These are phyloP conservation scores for Vanacampus margaritifer DNA, from an alignment of 2,113 vertebrate species.

Conservation along the genomic window DNA sequence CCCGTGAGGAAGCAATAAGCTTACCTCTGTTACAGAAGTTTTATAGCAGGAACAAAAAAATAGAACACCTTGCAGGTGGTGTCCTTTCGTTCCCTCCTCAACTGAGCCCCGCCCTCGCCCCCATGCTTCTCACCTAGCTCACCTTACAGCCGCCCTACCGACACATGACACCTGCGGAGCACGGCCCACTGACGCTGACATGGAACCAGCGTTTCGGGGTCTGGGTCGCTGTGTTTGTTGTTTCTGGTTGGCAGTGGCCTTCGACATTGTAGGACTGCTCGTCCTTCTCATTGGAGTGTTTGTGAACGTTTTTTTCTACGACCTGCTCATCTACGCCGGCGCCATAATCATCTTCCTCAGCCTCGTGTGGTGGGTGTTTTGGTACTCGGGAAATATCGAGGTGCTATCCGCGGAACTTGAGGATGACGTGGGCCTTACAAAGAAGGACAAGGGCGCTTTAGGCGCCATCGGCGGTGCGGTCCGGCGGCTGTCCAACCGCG, in stretches of 20 bases:
- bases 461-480: constrained; percentile 49
- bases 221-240: constrained; percentile 79
- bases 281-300: constrained; percentile 77
- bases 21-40: too few species aligned
- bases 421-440: constrained; percentile 65
- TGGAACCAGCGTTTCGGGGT: constrained; percentile 41
- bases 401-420: constrained; percentile 73
- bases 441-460: constrained; percentile 31
- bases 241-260: constrained; percentile 85
- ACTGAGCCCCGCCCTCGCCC: not conserved
- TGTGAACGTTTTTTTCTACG: constrained; percentile 76
- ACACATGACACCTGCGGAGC: not conserved
- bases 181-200: not conserved
- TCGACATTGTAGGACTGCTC: constrained; percentile 76
- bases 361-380: constrained; percentile 93
- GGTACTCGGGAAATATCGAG: constrained; percentile 90
- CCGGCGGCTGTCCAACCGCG: constrained; percentile 56
- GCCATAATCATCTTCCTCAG: constrained; percentile 86
- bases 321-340: constrained; percentile 86
- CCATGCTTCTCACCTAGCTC: constrained; percentile 42
- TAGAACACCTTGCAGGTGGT: not conserved
- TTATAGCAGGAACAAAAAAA: not conserved
- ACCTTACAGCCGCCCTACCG: constrained; percentile 12
- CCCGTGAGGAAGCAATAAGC: too few species aligned
- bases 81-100: not conserved